Base-by-base conservation (phyloP, 1,140 invertebrate genomes). In the Magallana gigas region DNA sequence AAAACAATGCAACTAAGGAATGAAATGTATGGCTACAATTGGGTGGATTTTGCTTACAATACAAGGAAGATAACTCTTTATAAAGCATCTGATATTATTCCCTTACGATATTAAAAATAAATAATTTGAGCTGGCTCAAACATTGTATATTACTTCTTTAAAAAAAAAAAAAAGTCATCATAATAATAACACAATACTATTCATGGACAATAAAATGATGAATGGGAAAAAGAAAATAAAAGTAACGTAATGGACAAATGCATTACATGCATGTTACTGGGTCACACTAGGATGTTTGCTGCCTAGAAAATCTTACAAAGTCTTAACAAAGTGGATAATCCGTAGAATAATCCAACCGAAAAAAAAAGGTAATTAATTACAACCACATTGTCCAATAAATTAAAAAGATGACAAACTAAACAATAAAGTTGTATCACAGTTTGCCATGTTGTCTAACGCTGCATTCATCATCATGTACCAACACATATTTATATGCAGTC, bases 381-480 rank as follows among this genome's bases (percentile, higher is more conserved):
- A 76, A 76, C 68, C 68, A 76, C 68, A 36, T 36, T 76, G 29
- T 76, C 12, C 23, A 29, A 76, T 76, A 76, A 64, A 76, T 29
- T 48, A 48, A 48, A 36, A 76, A 76, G 23, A 76, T 76, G 68
- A 76, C 68, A 76, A 76, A 76, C 68, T 76, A 76, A 76, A 76
- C 23, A 76, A 76, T 76, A 76, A 76, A 76, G 68, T 2, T 76
- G 23, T 76, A 76, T 76, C 68, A 76, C 68, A 76, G 68, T 76
- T 76, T 76, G 68, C 68, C 68, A 76, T 76, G 11, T 8, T 29
- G 29, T 76, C 68, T 29, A 11, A 18, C 8, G 14, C 23, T 76
- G 68, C 68, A 76, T 76, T 76, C 68, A 76, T 8, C 23, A 29
- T 18, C 36, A n/a, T 7, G 16, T 76, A 16, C 18, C 18, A 76